Base-by-base conservation (phyloP, 2,113 vertebrate species). In the Thomomys bottae region DNA sequence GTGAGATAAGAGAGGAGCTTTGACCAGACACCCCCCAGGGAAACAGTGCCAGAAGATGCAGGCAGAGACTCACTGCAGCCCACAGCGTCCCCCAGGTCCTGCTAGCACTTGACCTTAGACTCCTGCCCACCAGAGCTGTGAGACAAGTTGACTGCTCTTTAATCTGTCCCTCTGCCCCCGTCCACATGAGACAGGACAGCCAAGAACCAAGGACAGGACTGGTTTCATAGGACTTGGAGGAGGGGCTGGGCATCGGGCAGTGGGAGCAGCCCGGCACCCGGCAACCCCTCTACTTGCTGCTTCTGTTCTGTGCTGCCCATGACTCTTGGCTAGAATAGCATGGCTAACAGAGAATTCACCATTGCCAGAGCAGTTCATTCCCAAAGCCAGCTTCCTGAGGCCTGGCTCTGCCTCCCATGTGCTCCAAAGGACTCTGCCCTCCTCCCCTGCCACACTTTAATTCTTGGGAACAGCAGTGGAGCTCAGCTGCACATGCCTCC, bases 101-200 rank as follows among this genome's bases (percentile, higher is more conserved):
- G n/a, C 36, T 0, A 11, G 54, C 12, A 4, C 49, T 17, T 4
- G 38, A 1, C 4, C 30, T 28, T 63, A 32, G 84, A 7, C 49
- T 57, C 20, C 45, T 21, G 5, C 6, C 32, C 63, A n/a, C 34
- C n/a, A 11, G 40, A 6, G 59, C 49, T 10, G 1, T 2, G 21
- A 23, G 32, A 3, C 78, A 30, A 21, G 23, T 12, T 23, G 18
- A n/a, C n/a, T n/a, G n/a, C n/a, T n/a, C n/a, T n/a, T n/a, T n/a
- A n/a, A n/a, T n/a, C n/a, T n/a, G n/a, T n/a, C n/a, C 38, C 15
- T 34, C 32, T 82, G 49, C 15, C 49, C 18, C 23, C 67, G 26
- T 0, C 15, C 0, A 36, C 1, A 0, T 23, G 76, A 15, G n/a
- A 15, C 2, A 30, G 0, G 11, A 21, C 49, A 82, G 63, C 8